Conservation (phyloP, 2,113 vertebrate species). For the Sinocyclocheilus anophthalmus region DNA sequence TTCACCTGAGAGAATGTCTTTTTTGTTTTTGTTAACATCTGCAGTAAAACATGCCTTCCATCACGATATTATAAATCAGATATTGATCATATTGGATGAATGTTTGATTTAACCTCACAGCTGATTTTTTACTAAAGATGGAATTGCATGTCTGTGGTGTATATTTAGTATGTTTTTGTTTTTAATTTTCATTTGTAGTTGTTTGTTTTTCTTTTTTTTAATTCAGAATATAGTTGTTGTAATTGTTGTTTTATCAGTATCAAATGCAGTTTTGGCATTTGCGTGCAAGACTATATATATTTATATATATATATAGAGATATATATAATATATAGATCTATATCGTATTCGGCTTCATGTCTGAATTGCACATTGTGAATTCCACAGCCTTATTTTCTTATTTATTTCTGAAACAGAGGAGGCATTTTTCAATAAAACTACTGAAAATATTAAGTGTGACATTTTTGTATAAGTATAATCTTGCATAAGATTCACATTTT, state of each 20-base stretch:
- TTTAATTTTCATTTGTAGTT: slow-evolving; percentile 62
- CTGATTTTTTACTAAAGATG: slow-evolving; percentile 84
- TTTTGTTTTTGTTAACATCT: slow-evolving; percentile 66
- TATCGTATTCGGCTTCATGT: slow-evolving; percentile 91
- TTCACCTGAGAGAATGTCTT: slow-evolving; percentile 68
- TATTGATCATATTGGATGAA: slow-evolving; percentile 77
- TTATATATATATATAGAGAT: slow-evolving; percentile 70
- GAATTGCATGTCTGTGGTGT: slow-evolving; percentile 98
- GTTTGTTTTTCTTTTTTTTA: slow-evolving; percentile 64
- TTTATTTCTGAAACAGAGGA: slow-evolving; percentile 99
- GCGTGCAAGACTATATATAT: slow-evolving; percentile 87
- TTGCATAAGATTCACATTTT: not conserved
- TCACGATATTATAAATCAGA: slow-evolving; percentile 81
- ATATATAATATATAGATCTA: too few species aligned
- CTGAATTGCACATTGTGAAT: slow-evolving; percentile 98
- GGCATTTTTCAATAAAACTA: slow-evolving; percentile 99
- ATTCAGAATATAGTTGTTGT: slow-evolving; percentile 85
- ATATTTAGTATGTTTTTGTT: slow-evolving; percentile 85
- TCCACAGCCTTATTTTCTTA: slow-evolving; percentile 98
- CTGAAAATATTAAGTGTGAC: slow-evolving; percentile 84
- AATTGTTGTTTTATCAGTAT: slow-evolving; percentile 85
- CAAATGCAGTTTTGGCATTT: slow-evolving; percentile 86
- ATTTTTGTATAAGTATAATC: not conserved
- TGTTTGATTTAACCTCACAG: slow-evolving; percentile 86
- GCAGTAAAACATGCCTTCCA: slow-evolving; percentile 78